A percentile compares a stretch with the other conserved stretches of the same genome.
phyloP scores from a whole-genome alignment of 2,113 vertebrate species.

The Psettodes erumei region DNA sequence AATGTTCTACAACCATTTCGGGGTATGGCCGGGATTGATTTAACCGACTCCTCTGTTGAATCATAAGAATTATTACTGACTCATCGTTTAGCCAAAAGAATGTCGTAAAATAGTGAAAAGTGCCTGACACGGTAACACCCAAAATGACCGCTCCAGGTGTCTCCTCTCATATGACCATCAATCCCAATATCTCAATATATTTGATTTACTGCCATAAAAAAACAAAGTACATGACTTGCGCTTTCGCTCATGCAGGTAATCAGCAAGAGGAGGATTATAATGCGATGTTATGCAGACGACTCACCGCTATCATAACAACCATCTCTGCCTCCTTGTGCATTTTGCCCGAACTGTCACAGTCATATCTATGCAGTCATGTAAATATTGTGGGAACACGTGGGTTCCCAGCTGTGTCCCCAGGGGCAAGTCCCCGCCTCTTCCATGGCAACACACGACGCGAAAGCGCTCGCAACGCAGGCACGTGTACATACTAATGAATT shows the following conservation, averaged over 20 bases:
- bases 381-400: conserved; percentile 35
- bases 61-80: too few species aligned
- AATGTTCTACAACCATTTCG: too few species aligned
- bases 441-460: conserved; percentile 2
- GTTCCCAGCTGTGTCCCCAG: neutral
- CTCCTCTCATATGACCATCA: too few species aligned
- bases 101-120: neutral
- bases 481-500: neutral
- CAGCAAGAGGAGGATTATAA: neutral
- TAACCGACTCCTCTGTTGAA: too few species aligned
- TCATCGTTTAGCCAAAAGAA: too few species aligned
- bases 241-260: neutral
- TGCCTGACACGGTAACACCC: neutral
- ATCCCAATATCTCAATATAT: too few species aligned
- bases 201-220: too few species aligned
- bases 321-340: conserved; percentile 27
- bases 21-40: too few species aligned
- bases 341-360: conserved; percentile 25
- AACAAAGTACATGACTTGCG: too few species aligned
- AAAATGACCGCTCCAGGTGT: too few species aligned
- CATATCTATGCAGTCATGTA: conserved; percentile 11
- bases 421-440: conserved; percentile 13
- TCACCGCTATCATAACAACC: neutral
- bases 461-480: neutral
- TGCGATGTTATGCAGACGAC: conserved; percentile 4